Evolutionary conservation across 2,797 vertebrate species (phyloP), one percentile per base, ranked within the genome.

Genomic region (Hippopotamyrus pictus): DNA sequence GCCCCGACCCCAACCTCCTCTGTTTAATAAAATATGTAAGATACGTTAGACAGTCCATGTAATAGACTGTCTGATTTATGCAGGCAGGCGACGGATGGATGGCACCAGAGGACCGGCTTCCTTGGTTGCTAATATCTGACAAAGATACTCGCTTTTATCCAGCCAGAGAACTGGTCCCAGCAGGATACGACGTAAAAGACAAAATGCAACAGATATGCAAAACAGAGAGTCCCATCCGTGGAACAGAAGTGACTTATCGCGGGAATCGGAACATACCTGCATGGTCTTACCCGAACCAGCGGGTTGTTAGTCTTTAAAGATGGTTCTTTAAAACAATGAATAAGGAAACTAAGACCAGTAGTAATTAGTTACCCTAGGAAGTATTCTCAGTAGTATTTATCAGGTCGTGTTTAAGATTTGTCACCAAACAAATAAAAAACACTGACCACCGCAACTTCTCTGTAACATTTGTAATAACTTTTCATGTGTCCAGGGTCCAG

Each of bases 21-120:
- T 69, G 19, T 46, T n/a, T 69, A 59, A 86, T 89, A 51, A 89
- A 69, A 89, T 53, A 86, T 86, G 83, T 54, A 87, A 54, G 48
- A 87, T 50, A 62, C 84, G 17, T 44, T 44, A 73, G 57, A 73
- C 88, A 86, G 57, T 41, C 57, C 57, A 37, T 53, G 84, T 89
- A 73, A 73, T 73, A 19, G 46, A 37, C 83, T 73, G 37, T 33
- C 5, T 54, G 44, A 33, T 85, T 33, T 76, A 46, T 65, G 69
- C 25, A 54, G 46, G n/a, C 48, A 53, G 59, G 29, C 41, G n/a
- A 33, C 33, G 62, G 46, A 89, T 69, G 41, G 46, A 48, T 89
- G 53, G 14, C 83, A 51, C 14, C 0, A 57, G 4, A 51, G 33
- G 25, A 46, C 33, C 41, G 4, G 44, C 53, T 82, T 86, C 46